phyloP scores from a whole-genome alignment of 2,113 vertebrate genomes.

The Sander vitreus region DNA sequence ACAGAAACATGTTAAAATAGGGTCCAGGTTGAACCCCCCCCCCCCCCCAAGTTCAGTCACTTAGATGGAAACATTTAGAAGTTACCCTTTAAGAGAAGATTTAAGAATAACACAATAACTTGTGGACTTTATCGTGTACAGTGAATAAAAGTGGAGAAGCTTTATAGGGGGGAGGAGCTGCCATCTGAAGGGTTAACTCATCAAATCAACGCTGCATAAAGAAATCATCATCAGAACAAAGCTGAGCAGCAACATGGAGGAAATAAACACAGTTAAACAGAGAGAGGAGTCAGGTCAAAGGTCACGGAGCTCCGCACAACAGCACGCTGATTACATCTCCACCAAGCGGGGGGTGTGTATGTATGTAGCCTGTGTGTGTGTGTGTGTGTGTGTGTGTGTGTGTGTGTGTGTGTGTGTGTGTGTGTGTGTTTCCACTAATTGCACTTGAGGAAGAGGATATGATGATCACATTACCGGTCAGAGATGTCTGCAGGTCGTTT shows the following conservation, averaged over 20 bases:
- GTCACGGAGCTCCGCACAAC: conserved; percentile 49
- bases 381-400: conserved; percentile 7
- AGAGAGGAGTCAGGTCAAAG: conserved; percentile 49
- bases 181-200: conserved; percentile 36
- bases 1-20: too few species aligned
- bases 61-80: accelerated
- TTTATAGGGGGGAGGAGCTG: conserved; percentile 13
- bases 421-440: conserved; percentile 76
- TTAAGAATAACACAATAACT: too few species aligned
- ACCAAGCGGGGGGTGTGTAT: neutral
- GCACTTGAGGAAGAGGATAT: conserved; percentile 80
- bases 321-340: neutral
- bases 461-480: conserved; percentile 46
- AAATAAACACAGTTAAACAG: conserved; percentile 60
- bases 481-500: conserved; percentile 48
- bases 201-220: conserved; percentile 60
- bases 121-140: too few species aligned
- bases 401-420: conserved; percentile 28
- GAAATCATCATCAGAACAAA: conserved; percentile 56
- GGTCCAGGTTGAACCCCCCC: too few species aligned
- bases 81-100: too few species aligned
- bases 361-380: conserved; percentile 4
- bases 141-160: too few species aligned
- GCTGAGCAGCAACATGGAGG: conserved; percentile 76
- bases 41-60: accelerated